Percentiles rank a stretch among this genome's conserved stretches.
These are phyloP conservation scores for Phengaris alcon DNA, from an alignment of 2,888 invertebrate species.

Conservation along the genomic window DNA sequence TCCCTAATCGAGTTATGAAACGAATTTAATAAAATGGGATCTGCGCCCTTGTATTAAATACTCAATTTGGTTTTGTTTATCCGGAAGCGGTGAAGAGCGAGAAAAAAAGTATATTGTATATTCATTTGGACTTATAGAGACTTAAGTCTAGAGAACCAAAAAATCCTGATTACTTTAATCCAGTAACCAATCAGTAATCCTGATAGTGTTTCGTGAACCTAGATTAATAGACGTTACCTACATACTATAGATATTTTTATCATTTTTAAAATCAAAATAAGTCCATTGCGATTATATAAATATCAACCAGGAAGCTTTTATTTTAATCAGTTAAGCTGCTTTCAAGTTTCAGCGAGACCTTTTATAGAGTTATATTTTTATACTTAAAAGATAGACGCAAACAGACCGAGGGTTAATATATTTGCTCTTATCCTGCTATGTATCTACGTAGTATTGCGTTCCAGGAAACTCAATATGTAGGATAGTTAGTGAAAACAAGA, in stretches of 20 bases:
- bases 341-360: neutral
- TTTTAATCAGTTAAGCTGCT: neutral
- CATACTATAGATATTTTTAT: no score
- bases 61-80: constrained; percentile 21
- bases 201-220: no score
- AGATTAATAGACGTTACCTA: no score
- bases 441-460: neutral
- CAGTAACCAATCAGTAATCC: no score
- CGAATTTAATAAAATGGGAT: constrained; percentile 28
- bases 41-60: constrained; percentile 28
- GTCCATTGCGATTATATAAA: no score
- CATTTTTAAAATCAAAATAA: no score
- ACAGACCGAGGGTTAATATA: neutral
- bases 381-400: neutral
- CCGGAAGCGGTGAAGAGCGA: neutral
- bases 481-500: neutral
- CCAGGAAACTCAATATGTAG: constrained; percentile 6
- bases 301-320: neutral
- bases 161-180: no score
- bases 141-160: no score
- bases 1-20: constrained; percentile 28
- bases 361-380: neutral
- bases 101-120: neutral
- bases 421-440: neutral
- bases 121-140: neutral